phyloP scores from a whole-genome alignment of 2,888 invertebrate genomes.

The Dermolepida albohirtum region DNA sequence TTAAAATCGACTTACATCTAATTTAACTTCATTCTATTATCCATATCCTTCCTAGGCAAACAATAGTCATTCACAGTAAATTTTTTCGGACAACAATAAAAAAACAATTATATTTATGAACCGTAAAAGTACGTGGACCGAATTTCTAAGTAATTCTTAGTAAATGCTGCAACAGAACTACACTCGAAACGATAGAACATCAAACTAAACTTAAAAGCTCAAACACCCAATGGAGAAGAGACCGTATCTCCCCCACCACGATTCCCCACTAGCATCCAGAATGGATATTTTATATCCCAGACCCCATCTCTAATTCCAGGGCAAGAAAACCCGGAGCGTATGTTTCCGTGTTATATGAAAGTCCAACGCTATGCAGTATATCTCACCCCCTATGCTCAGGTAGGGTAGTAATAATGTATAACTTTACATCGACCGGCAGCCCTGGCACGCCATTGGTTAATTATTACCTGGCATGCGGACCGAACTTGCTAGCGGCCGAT shows the following conservation, averaged over 20 bases:
- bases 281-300: conserved; percentile 44
- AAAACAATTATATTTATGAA: conserved; percentile 26
- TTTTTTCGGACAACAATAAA: conserved; percentile 22
- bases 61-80: conserved; percentile 7
- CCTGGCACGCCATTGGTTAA: conserved; percentile 51
- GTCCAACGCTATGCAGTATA: conserved; percentile 47
- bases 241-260: conserved; percentile 44
- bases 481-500: conserved; percentile 45
- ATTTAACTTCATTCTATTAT: not conserved
- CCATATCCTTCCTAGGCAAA: conserved; percentile 8
- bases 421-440: conserved; percentile 48
- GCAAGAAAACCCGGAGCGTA: conserved; percentile 45
- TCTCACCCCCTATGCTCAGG: conserved; percentile 45
- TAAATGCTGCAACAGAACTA: conserved; percentile 25
- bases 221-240: conserved; percentile 45
- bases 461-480: conserved; percentile 50
- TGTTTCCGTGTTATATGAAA: conserved; percentile 44
- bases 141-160: conserved; percentile 21
- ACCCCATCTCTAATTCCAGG: conserved; percentile 44
- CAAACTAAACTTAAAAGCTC: conserved; percentile 44
- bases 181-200: conserved; percentile 40
- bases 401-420: conserved; percentile 50
- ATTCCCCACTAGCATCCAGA: conserved; percentile 45
- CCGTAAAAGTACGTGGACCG: conserved; percentile 24
- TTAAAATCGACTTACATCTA: conserved; percentile 22